Evolutionary conservation across 2,797 vertebrate genomes (phyloP).

Genomic region (Vireo griseus): DNA sequence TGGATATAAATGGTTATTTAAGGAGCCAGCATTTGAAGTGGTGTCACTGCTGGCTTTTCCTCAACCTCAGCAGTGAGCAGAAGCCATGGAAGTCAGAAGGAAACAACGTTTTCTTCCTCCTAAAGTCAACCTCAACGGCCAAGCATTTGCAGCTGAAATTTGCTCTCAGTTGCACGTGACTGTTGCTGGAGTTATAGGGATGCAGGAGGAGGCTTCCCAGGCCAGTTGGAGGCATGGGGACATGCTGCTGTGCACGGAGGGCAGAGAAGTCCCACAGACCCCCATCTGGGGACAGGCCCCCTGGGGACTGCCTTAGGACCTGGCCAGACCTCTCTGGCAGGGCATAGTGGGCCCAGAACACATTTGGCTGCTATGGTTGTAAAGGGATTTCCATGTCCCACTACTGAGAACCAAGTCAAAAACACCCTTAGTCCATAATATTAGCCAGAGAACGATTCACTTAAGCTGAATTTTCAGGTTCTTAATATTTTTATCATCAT

Average conservation of each 20-base stretch:
- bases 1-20: background rate
- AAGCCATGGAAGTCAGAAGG: background rate
- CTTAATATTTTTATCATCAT: background rate
- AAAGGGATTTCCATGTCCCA: background rate
- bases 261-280: background rate
- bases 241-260: background rate
- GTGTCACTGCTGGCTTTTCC: background rate
- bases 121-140: background rate
- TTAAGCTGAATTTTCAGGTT: background rate
- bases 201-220: background rate
- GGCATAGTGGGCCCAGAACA: background rate
- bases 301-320: background rate
- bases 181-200: background rate
- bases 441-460: background rate
- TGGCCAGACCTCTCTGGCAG: background rate
- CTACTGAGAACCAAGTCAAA: background rate
- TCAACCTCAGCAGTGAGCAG: background rate
- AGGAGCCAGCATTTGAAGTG: background rate
- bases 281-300: background rate
- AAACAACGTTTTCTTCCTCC: background rate
- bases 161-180: fast-evolving
- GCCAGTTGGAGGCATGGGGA: background rate
- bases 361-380: background rate
- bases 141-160: background rate
- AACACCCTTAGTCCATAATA: background rate